A percentile compares a stretch with the other conserved stretches of the same genome.
These are phyloP conservation scores for Euproctis similis DNA, from an alignment of 2,888 invertebrate species.

Conservation along the genomic window DNA sequence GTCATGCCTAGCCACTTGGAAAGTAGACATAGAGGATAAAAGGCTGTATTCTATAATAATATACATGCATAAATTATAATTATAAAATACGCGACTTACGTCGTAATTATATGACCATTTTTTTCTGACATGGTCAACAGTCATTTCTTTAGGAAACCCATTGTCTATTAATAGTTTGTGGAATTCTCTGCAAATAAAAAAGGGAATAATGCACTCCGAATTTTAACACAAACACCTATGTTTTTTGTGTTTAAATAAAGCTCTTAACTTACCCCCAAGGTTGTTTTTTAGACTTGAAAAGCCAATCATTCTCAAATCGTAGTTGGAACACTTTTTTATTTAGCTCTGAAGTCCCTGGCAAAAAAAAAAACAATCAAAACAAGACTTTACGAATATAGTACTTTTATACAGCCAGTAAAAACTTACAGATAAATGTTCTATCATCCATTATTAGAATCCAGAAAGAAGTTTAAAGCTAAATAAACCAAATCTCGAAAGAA, in stretches of 20 bases:
- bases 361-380: constrained; percentile 1
- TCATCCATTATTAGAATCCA: constrained; percentile 40
- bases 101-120: constrained; percentile 69
- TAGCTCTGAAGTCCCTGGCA: constrained; percentile 57
- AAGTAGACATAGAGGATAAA: no score
- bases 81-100: no score
- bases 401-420: not conserved
- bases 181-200: constrained; percentile 46
- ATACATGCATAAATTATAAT: no score
- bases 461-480: not conserved
- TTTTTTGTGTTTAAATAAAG: not conserved
- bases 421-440: constrained; percentile 53
- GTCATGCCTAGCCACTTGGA: no score
- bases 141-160: constrained; percentile 64
- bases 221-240: not conserved
- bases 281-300: constrained; percentile 64
- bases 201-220: not conserved
- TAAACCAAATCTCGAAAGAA: no score
- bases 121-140: constrained; percentile 58
- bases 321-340: constrained; percentile 51
- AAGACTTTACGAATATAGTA: not conserved
- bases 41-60: no score
- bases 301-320: constrained; percentile 57
- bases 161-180: constrained; percentile 52
- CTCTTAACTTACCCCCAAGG: constrained; percentile 56